Percentiles rank a stretch among this genome's conserved stretches.
Evolutionary conservation across 2,888 invertebrate genomes (phyloP).

Genomic region (Cheilosia grossa): DNA sequence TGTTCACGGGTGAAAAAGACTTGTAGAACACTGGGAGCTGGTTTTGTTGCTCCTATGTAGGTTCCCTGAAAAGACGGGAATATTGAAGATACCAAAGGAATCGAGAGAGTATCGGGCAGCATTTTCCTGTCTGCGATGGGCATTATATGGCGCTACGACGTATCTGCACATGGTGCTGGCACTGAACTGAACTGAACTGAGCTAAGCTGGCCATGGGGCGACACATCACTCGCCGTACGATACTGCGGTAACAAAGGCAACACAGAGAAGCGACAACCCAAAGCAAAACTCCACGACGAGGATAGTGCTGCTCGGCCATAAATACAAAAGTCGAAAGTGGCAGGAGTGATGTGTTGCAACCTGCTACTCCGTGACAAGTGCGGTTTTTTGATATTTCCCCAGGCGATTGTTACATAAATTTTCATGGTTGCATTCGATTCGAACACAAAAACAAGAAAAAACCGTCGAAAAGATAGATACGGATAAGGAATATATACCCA

Average conservation of each 20-base stretch:
- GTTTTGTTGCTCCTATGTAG: background rate
- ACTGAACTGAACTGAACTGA: constrained; percentile 23
- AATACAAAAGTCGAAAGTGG: constrained; percentile 72
- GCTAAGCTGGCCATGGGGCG: constrained; percentile 39
- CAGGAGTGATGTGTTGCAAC: constrained; percentile 74
- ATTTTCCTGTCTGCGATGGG: constrained; percentile 48
- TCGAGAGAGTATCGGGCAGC: constrained; percentile 50
- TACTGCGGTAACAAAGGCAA: constrained; percentile 23
- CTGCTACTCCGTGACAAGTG: constrained; percentile 74
- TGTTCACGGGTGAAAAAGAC: constrained; percentile 38
- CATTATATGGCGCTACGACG: constrained; percentile 70
- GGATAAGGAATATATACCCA: constrained; percentile 5
- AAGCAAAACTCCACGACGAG: constrained; percentile 3
- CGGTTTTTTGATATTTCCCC: constrained; percentile 73
- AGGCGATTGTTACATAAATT: constrained; percentile 73
- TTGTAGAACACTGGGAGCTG: constrained; percentile 51
- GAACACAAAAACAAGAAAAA: background rate
- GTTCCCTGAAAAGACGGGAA: constrained; percentile 5
- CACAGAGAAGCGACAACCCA: constrained; percentile 15
- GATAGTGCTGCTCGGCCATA: constrained; percentile 59
- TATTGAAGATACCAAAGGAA: constrained; percentile 42
- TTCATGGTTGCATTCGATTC: constrained; percentile 60
- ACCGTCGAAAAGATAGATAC: constrained; percentile 2
- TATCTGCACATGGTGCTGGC: constrained; percentile 56
- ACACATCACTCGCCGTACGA: constrained; percentile 57